Percentiles rank a stretch among this genome's conserved stretches.
These are phyloP conservation scores for Spheniscus mendiculus DNA, from an alignment of 2,113 vertebrate genomes.

Conservation along the genomic window DNA sequence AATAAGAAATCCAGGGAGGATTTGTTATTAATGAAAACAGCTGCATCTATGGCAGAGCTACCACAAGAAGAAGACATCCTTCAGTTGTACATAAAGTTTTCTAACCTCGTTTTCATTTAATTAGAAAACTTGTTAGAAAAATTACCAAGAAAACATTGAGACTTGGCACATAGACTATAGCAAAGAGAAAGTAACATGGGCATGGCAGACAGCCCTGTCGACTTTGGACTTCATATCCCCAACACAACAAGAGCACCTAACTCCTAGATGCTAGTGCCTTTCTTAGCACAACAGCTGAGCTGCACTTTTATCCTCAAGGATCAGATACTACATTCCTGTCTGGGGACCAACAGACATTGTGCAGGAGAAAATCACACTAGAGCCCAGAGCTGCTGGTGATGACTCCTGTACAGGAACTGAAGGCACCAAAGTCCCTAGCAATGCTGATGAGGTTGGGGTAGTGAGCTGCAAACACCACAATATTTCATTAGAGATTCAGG, in stretches of 20 bases:
- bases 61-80: background rate
- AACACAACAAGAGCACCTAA: background rate
- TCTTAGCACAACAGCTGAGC: background rate
- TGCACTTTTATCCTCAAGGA: background rate
- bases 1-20: background rate
- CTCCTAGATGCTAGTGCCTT: background rate
- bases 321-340: background rate
- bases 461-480: background rate
- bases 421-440: background rate
- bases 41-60: background rate
- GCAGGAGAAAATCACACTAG: background rate
- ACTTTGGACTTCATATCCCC: background rate
- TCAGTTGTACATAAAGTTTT: background rate
- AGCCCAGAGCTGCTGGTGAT: background rate
- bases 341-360: background rate
- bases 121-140: background rate
- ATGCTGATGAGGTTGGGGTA: background rate
- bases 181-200: background rate
- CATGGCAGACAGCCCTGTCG: rapidly evolving
- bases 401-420: background rate
- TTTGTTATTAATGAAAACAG: background rate
- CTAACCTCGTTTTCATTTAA: background rate
- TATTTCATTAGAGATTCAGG: background rate
- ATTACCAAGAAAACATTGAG: background rate
- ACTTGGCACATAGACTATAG: background rate